These are phyloP conservation scores for Campylomormyrus tamandua DNA, from an alignment of 2,113 vertebrate genomes.

Conservation along the genomic window DNA sequence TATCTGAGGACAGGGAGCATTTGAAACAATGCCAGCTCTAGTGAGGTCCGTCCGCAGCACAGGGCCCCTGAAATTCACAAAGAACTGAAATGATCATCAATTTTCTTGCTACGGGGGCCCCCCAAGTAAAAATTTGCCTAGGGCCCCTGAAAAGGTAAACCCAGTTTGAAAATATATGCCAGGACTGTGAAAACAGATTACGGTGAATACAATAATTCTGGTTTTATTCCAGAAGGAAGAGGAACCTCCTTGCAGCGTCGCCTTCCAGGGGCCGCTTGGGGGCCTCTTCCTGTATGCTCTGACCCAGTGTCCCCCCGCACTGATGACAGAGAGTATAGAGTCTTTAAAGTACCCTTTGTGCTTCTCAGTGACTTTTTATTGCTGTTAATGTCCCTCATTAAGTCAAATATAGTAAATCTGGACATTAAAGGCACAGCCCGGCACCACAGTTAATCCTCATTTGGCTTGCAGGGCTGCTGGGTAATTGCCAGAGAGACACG, in stretches of 20 bases:
- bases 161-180: not conserved
- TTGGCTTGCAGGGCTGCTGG: conserved; percentile 59
- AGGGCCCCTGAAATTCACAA: not conserved
- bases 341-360: conserved; percentile 66
- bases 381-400: conserved; percentile 70
- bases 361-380: conserved; percentile 68
- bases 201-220: not conserved
- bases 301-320: conserved; percentile 47
- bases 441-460: conserved; percentile 65
- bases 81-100: not conserved
- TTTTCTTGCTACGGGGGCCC: not conserved
- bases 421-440: conserved; percentile 62
- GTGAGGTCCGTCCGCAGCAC: not conserved
- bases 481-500: conserved; percentile 43
- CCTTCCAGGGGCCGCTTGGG: not conserved
- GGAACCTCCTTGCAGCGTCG: not conserved
- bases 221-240: not conserved
- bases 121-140: not conserved
- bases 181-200: not conserved
- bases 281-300: not conserved
- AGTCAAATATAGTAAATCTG: conserved; percentile 63
- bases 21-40: not conserved
- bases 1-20: not conserved
- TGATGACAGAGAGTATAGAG: conserved; percentile 47
- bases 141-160: not conserved